Conservation (phyloP, 2,888 invertebrate species). For the Eulithis prunata region DNA sequence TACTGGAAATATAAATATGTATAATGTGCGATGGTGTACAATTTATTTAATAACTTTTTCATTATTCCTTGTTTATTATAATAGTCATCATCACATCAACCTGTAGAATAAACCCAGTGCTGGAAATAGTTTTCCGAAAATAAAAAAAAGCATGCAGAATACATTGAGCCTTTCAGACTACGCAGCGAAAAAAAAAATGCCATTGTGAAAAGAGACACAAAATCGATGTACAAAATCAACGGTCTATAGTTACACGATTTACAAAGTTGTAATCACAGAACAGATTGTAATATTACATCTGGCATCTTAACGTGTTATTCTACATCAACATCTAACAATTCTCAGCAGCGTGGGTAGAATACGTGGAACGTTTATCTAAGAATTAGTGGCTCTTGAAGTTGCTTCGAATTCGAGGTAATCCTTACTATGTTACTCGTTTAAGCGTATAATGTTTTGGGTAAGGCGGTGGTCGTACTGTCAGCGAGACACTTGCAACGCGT, state of each 20-base stretch:
- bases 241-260: background rate
- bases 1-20: no score
- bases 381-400: constrained; percentile 23
- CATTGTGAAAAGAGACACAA: no score
- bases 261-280: background rate
- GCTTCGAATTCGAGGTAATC: constrained; percentile 26
- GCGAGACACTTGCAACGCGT: background rate
- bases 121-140: no score
- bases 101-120: no score
- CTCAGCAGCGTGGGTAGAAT: constrained; percentile 3
- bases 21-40: no score
- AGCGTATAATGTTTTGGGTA: constrained; percentile 12
- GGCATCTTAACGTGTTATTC: constrained; percentile 4
- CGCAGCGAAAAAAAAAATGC: no score
- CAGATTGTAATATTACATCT: constrained; percentile 1
- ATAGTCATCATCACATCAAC: no score
- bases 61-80: no score
- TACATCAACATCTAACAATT: constrained; percentile 12
- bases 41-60: no score
- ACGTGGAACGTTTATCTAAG: constrained; percentile 26
- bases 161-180: no score
- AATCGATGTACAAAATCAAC: no score
- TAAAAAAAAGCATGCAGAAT: no score
- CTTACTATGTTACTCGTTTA: constrained; percentile 28
- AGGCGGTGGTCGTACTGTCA: constrained; percentile 8